These are phyloP conservation scores for Thereva unica DNA, from an alignment of 2,888 invertebrate species.

Conservation along the genomic window DNA sequence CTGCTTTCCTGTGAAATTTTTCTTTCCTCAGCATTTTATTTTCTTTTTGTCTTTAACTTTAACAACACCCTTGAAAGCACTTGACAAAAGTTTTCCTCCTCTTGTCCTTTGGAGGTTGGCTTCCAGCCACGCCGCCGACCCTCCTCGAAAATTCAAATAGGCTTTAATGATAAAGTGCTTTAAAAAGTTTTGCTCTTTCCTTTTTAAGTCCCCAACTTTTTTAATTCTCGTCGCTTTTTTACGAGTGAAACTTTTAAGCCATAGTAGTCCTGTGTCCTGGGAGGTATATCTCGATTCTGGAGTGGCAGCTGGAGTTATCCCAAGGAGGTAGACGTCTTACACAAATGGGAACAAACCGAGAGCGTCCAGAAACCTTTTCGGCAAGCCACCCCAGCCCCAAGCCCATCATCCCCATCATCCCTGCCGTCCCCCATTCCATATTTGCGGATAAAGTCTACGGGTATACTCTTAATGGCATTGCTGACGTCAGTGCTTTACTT, in stretches of 20 bases:
- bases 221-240: constrained; percentile 35
- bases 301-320: constrained; percentile 4
- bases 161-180: constrained; percentile 43
- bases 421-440: too few species aligned
- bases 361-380: constrained; percentile 13
- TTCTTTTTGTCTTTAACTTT: constrained; percentile 38
- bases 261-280: constrained; percentile 20
- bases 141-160: constrained; percentile 43
- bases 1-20: constrained; percentile 31
- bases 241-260: constrained; percentile 39
- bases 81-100: constrained; percentile 39
- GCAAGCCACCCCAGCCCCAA: constrained; percentile 4
- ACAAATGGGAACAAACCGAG: constrained; percentile 15
- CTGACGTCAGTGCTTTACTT: constrained; percentile 24
- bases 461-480: constrained; percentile 29
- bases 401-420: constrained; percentile 16
- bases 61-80: constrained; percentile 42
- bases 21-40: constrained; percentile 7
- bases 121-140: constrained; percentile 2
- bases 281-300: constrained; percentile 14
- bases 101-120: background rate
- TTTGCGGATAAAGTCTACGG: constrained; percentile 19
- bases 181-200: constrained; percentile 40
- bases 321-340: constrained; percentile 10
- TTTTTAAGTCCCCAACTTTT: constrained; percentile 31